A percentile compares a stretch with the other conserved stretches of the same genome.
phyloP scores from a whole-genome alignment of 2,888 invertebrate genomes.

The Meiosimyza platycephala region DNA sequence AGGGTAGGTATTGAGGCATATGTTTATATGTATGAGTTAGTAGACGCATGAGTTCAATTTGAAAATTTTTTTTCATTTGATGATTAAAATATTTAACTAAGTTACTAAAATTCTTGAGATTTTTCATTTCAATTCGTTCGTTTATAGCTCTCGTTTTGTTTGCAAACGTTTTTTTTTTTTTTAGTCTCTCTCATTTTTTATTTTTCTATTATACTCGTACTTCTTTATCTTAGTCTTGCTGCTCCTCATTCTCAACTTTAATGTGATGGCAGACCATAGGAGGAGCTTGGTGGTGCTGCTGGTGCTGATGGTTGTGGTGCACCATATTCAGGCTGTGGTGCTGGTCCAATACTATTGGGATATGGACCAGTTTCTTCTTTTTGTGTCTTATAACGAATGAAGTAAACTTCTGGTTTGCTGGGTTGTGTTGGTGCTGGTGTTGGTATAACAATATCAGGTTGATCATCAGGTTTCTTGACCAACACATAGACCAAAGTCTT shows the following conservation, averaged over 20 bases:
- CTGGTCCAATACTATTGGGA: slow-evolving; percentile 65
- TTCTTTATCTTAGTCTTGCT: slow-evolving; percentile 18
- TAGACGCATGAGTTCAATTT: slow-evolving; percentile 1
- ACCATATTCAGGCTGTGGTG: slow-evolving; percentile 62
- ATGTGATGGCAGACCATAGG: slow-evolving; percentile 64
- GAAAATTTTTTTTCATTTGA: slow-evolving; percentile 32
- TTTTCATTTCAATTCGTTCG: slow-evolving; percentile 19
- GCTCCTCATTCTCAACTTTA: slow-evolving; percentile 40
- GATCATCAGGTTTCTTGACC: slow-evolving; percentile 80
- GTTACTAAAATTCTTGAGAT: slow-evolving; percentile 25
- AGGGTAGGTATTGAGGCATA: background rate
- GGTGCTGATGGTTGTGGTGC: slow-evolving; percentile 62
- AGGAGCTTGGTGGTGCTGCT: slow-evolving; percentile 64
- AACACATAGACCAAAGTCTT: slow-evolving; percentile 81
- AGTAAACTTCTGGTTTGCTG: slow-evolving; percentile 81
- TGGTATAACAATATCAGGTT: slow-evolving; percentile 76
- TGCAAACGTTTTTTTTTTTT: background rate
- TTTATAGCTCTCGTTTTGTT: background rate
- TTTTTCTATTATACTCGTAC: background rate
- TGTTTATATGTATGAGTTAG: slow-evolving; percentile 1
- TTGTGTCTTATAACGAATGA: slow-evolving; percentile 81
- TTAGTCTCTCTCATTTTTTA: slow-evolving; percentile 31
- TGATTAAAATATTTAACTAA: background rate
- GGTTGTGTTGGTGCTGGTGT: slow-evolving; percentile 79
- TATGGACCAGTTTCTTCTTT: slow-evolving; percentile 66